Evolutionary conservation across 2,888 invertebrate genomes (phyloP).

Genomic region (Caenorhabditis imperialis): DNA sequence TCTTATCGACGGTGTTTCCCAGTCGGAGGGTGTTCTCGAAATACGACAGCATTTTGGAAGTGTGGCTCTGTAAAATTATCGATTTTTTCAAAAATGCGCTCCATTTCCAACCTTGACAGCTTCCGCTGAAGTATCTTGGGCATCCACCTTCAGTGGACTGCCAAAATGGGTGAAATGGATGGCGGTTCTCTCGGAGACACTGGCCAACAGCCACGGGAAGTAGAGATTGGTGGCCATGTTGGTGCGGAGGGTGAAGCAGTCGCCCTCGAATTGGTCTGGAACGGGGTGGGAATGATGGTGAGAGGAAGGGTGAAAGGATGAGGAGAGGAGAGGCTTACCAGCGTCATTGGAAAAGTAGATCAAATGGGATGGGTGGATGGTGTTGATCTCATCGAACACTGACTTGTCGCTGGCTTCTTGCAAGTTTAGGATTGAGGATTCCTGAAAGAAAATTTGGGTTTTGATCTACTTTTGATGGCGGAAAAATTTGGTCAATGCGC

Average conservation of each 20-base stretch:
- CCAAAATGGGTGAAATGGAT: slow-evolving; percentile 74
- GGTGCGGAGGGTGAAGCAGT: slow-evolving; percentile 59
- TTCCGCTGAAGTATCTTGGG: slow-evolving; percentile 18
- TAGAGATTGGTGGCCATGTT: slow-evolving; percentile 73
- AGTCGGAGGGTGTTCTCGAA: slow-evolving; percentile 41
- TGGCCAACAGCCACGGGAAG: slow-evolving; percentile 74
- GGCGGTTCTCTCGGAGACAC: slow-evolving; percentile 59
- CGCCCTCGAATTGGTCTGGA: slow-evolving; percentile 45
- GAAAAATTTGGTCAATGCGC: no score
- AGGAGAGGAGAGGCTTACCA: no score
- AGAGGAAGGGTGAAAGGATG: no score
- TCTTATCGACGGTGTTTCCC: slow-evolving; percentile 12
- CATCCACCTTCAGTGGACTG: neutral
- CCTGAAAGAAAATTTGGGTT: slow-evolving; percentile 38
- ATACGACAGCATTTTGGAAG: slow-evolving; percentile 45
- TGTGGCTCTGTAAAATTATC: slow-evolving; percentile 1
- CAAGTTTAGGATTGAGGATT: slow-evolving; percentile 26
- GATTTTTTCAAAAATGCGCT: no score
- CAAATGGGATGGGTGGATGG: slow-evolving; percentile 47
- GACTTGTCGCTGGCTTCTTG: slow-evolving; percentile 35
- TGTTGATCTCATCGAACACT: slow-evolving; percentile 35
- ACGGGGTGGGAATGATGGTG: no score
- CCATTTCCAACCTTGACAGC: slow-evolving; percentile 24
- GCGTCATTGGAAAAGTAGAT: slow-evolving; percentile 44
- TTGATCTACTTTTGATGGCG: no score